A percentile compares a stretch with the other conserved stretches of the same genome.
Evolutionary conservation across 2,113 vertebrate species (phyloP).

Genomic region (Chlorodrepanis virens): DNA sequence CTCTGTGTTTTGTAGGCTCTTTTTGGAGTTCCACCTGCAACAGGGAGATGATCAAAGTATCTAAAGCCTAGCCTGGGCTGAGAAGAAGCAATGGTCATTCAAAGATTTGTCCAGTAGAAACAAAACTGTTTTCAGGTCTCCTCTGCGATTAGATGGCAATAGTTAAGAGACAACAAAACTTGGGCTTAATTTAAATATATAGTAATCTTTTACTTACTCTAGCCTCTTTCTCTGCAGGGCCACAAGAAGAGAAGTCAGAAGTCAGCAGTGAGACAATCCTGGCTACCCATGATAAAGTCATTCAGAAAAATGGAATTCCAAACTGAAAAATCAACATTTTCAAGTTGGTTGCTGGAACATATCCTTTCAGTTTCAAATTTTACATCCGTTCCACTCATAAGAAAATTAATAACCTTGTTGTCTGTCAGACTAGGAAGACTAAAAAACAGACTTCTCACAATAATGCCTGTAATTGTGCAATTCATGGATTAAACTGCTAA

Average conservation of each 20-base stretch:
- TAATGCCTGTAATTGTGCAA: not conserved
- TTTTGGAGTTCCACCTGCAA: not conserved
- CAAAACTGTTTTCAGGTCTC: not conserved
- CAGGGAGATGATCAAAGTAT: not conserved
- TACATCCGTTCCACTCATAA: not conserved
- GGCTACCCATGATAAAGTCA: not conserved
- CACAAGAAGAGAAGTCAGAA: not conserved
- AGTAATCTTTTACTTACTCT: not conserved
- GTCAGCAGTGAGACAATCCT: not conserved
- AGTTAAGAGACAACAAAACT: not conserved
- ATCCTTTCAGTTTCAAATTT: not conserved
- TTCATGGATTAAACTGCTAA: not conserved
- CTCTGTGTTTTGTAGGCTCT: not conserved
- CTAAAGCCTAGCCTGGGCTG: not conserved
- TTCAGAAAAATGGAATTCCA: not conserved
- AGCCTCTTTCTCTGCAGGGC: not conserved
- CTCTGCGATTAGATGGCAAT: not conserved
- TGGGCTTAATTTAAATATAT: not conserved
- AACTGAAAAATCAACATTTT: not conserved
- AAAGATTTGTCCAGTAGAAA: not conserved
- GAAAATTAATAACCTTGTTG: not conserved
- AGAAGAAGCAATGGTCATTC: not conserved
- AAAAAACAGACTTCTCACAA: not conserved
- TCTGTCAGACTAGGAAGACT: not conserved
- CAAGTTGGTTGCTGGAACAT: not conserved